A percentile compares a stretch with the other conserved stretches of the same genome.
Evolutionary conservation across 2,113 vertebrate species (phyloP).

Genomic region (Oncorhynchus kisutch): DNA sequence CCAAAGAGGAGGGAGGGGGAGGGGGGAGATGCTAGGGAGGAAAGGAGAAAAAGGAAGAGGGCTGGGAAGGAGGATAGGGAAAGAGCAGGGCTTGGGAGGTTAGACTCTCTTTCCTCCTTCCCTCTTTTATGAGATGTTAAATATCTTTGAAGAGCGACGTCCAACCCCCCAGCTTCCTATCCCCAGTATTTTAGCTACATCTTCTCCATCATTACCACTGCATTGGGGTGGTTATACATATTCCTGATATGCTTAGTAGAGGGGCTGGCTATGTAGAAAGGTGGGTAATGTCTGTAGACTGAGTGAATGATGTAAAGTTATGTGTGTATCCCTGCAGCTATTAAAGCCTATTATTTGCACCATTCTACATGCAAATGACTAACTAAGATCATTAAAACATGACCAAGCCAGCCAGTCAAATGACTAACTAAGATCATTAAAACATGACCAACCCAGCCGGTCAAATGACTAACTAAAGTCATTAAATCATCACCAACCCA

Average conservation of each 20-base stretch:
- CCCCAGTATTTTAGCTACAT: slow-evolving; percentile 15
- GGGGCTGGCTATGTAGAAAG: neutral
- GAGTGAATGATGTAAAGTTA: slow-evolving; percentile 11
- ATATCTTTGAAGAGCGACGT: slow-evolving; percentile 61
- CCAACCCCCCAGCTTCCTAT: slow-evolving; percentile 44
- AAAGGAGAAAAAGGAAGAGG: neutral
- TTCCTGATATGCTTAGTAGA: slow-evolving; percentile 6
- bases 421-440: slow-evolving; percentile 22
- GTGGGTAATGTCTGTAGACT: neutral
- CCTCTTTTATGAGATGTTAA: slow-evolving; percentile 54
- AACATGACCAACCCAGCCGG: no score
- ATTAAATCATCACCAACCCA: no score
- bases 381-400: no score
- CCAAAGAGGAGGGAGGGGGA: neutral
- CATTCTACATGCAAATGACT: slow-evolving; percentile 34
- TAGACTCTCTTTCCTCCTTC: slow-evolving; percentile 8
- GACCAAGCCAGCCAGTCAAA: neutral
- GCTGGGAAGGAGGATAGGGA: neutral
- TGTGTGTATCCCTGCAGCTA: slow-evolving; percentile 24
- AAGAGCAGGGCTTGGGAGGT: neutral
- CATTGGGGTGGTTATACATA: slow-evolving; percentile 33
- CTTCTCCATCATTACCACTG: slow-evolving; percentile 21
- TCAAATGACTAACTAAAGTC: no score
- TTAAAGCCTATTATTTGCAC: slow-evolving; percentile 31
- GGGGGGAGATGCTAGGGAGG: neutral